Conservation (phyloP, 2,113 vertebrate genomes). For the Telmatochromis sp. region DNA sequence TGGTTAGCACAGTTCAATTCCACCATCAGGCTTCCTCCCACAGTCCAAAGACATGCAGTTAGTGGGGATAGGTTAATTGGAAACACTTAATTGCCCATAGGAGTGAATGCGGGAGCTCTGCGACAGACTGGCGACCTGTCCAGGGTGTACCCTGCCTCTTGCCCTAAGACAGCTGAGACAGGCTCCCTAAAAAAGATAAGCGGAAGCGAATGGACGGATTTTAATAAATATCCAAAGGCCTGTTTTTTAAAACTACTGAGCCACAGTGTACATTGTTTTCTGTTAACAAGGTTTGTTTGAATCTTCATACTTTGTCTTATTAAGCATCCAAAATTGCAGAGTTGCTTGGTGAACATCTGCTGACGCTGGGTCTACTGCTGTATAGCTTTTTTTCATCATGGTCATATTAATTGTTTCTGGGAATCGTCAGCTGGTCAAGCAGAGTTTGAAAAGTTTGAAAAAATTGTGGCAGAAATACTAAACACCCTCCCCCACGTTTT, state of each 20-base stretch:
- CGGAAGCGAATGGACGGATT: neutral
- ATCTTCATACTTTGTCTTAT: neutral
- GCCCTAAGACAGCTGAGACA: neutral
- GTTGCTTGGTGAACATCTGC: neutral
- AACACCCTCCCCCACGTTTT: fast-evolving
- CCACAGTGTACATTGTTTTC: neutral
- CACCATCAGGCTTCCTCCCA: neutral
- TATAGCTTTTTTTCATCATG: neutral
- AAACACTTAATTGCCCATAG: neutral
- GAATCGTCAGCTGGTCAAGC: neutral
- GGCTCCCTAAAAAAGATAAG: neutral
- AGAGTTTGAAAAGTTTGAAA: neutral
- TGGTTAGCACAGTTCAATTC: neutral
- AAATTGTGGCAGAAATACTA: neutral
- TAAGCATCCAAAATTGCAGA: neutral
- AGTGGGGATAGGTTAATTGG: neutral
- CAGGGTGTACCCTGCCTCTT: neutral
- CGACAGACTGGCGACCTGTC: neutral
- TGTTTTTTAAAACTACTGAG: neutral
- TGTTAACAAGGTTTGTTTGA: neutral
- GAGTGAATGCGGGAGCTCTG: fast-evolving
- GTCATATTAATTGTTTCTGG: neutral
- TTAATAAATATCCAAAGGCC: neutral
- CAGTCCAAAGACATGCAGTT: neutral
- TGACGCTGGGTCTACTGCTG: neutral